These are phyloP conservation scores for Tinamus guttatus DNA, from an alignment of 2,113 vertebrate species.

Conservation along the genomic window DNA sequence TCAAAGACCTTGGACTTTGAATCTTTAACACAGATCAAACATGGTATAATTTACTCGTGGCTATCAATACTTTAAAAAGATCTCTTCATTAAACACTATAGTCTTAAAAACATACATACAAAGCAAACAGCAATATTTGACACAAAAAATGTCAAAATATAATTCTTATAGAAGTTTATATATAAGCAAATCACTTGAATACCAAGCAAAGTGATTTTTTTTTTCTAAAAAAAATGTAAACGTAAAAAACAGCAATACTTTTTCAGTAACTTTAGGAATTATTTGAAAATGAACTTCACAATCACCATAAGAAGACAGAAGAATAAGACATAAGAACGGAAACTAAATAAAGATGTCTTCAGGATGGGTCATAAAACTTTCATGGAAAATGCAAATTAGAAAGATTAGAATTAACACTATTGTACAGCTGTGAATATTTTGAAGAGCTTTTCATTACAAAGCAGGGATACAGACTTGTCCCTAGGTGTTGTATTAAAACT, in stretches of 20 bases:
- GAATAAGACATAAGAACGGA: neutral
- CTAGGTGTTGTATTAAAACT: neutral
- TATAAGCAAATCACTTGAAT: neutral
- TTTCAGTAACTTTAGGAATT: neutral
- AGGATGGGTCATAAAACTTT: neutral
- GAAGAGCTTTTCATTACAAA: neutral
- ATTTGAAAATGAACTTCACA: neutral
- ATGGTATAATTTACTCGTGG: constrained; percentile 88
- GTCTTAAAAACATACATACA: constrained; percentile 62
- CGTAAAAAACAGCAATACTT: neutral
- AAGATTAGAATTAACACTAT: neutral
- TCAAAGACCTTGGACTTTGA: constrained; percentile 79
- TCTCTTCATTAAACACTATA: constrained; percentile 87
- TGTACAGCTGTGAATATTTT: neutral
- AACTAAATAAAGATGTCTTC: neutral
- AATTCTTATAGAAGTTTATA: neutral
- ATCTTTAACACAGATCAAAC: constrained; percentile 83
- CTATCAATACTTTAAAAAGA: constrained; percentile 88
- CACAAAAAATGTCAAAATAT: constrained; percentile 7
- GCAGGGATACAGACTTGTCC: neutral
- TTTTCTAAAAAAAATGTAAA: neutral
- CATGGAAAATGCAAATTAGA: neutral
- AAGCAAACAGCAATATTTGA: constrained; percentile 40
- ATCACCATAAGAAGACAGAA: neutral
- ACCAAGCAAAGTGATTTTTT: neutral